phyloP scores from a whole-genome alignment of 2,888 invertebrate genomes.

The Euplagia quadripunctaria region DNA sequence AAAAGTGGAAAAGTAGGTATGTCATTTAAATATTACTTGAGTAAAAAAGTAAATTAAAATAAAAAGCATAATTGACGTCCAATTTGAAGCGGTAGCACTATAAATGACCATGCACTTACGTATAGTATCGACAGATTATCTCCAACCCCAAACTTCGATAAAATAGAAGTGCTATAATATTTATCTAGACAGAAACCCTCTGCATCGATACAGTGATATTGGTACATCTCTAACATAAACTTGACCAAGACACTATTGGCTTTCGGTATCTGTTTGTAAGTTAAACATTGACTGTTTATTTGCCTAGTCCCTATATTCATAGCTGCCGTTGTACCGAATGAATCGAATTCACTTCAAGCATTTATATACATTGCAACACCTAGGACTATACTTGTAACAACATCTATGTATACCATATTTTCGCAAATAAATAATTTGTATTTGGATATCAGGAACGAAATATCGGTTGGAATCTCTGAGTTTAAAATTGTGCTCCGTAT shows the following conservation, averaged over 20 bases:
- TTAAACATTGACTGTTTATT: constrained; percentile 25
- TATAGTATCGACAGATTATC: not conserved
- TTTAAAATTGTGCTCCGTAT: no score
- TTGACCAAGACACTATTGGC: constrained; percentile 46
- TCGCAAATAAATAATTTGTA: no score
- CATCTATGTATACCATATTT: no score
- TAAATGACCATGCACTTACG: not conserved
- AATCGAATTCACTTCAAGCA: not conserved
- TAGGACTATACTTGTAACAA: no score
- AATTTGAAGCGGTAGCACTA: not conserved
- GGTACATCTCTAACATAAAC: constrained; percentile 40
- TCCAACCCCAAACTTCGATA: not conserved
- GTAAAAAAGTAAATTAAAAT: not conserved
- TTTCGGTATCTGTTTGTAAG: constrained; percentile 45
- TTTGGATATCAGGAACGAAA: no score
- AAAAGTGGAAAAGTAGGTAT: not conserved
- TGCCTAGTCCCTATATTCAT: not conserved
- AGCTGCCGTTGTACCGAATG: not conserved
- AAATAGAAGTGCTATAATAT: constrained; percentile 18
- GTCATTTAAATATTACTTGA: not conserved
- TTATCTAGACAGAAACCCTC: constrained; percentile 26
- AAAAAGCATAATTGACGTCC: not conserved
- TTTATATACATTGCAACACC: not conserved
- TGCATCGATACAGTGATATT: constrained; percentile 30
- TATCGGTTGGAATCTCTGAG: no score